These are phyloP conservation scores for Rapana venosa DNA, from an alignment of 2,888 invertebrate species.

Conservation along the genomic window DNA sequence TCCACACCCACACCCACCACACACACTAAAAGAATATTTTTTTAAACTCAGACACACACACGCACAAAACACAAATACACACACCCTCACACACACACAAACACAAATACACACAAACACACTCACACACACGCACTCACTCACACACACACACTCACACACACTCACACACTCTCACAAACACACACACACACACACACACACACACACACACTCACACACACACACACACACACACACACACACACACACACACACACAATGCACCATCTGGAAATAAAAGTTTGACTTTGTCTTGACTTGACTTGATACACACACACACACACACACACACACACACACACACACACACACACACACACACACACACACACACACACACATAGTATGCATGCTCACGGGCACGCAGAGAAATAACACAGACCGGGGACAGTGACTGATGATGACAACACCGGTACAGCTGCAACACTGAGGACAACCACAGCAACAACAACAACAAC, in stretches of 20 bases:
- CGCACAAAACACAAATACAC: background rate
- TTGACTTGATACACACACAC: no score
- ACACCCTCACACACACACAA: background rate
- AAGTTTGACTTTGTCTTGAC: no score
- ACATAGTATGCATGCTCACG: background rate
- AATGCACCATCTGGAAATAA: no score
- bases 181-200: background rate
- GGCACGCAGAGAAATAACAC: no score
- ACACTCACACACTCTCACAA: background rate
- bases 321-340: conserved; percentile 14
- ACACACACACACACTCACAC: conserved; percentile 8
- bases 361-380: conserved; percentile 16
- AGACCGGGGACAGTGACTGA: no score
- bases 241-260: conserved; percentile 3
- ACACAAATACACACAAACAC: background rate
- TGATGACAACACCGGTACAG: no score
- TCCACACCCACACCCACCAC: no score
- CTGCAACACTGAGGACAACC: no score
- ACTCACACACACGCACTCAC: background rate
- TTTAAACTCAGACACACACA: no score
- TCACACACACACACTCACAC: conserved; percentile 11
- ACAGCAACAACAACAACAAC: no score
- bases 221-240: background rate
- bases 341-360: background rate
- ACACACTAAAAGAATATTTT: no score